Evolutionary conservation across 2,113 vertebrate genomes (phyloP).

Genomic region (Halichoeres trimaculatus): DNA sequence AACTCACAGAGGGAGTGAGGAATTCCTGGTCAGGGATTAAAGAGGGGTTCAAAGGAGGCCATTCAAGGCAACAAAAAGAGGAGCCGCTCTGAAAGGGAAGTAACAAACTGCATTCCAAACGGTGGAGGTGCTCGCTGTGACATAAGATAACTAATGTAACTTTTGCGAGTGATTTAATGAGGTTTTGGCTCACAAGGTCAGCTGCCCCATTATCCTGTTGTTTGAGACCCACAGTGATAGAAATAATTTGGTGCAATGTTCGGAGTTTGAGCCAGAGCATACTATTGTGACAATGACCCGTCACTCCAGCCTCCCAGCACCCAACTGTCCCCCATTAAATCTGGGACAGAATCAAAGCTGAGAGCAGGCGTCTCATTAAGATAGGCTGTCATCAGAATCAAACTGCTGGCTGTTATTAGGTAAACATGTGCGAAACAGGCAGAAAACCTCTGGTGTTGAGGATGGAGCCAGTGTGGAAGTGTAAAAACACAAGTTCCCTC

Average conservation of each 20-base stretch:
- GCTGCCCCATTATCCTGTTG: constrained; percentile 19
- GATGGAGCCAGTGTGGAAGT: too few species aligned
- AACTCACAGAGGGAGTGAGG: constrained; percentile 38
- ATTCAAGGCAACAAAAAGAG: constrained; percentile 13
- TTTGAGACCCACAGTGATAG: constrained; percentile 10
- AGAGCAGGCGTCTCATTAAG: not conserved
- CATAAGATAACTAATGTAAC: constrained; percentile 2
- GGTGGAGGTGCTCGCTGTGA: constrained; percentile 4
- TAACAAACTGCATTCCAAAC: constrained; percentile 16
- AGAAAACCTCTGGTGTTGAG: too few species aligned
- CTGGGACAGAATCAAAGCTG: not conserved
- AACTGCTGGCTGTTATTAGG: not conserved
- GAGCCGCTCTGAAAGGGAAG: constrained; percentile 12
- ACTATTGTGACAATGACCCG: not conserved
- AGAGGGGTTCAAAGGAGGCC: constrained; percentile 40
- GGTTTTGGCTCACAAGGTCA: constrained; percentile 19
- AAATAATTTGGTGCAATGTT: constrained; percentile 25
- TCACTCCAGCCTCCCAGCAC: not conserved
- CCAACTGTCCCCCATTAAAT: constrained; percentile 9
- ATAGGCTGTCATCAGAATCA: not conserved
- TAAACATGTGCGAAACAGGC: not conserved
- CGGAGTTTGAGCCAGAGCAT: not conserved
- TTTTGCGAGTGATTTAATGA: constrained; percentile 12
- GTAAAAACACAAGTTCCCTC: too few species aligned
- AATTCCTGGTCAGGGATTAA: constrained; percentile 51